Evolutionary conservation across 2,797 vertebrate genomes (phyloP).

Genomic region (Malurus splendens): DNA sequence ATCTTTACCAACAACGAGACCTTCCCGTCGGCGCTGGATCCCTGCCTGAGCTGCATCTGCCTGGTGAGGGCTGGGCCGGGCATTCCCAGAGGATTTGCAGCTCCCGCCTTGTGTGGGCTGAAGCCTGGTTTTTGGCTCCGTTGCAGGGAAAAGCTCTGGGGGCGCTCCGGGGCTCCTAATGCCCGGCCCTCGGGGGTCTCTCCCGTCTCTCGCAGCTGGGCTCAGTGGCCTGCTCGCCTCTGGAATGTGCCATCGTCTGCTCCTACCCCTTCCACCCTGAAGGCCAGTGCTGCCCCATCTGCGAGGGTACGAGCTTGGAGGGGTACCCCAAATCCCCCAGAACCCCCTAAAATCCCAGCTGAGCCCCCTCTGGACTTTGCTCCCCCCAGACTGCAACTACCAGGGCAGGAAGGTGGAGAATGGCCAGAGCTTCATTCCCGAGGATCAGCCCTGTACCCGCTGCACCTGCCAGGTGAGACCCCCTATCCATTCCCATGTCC

Average conservation of each 20-base stretch:
- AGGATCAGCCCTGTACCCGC: slow-evolving; percentile 70
- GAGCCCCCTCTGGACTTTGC: not conserved
- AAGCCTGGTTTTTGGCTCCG: not conserved
- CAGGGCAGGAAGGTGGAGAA: slow-evolving; percentile 76
- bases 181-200: not conserved
- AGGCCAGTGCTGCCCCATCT: slow-evolving; percentile 74
- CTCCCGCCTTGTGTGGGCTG: not conserved
- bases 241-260: slow-evolving; percentile 73
- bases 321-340: not conserved
- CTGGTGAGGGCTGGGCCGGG: slow-evolving; percentile 58
- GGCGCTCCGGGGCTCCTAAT: not conserved
- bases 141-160: not conserved
- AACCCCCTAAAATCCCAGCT: too few relatives aligned
- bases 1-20: slow-evolving; percentile 77
- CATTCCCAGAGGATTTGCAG: rapidly evolving
- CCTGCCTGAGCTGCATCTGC: slow-evolving; percentile 79
- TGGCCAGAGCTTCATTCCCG: slow-evolving; percentile 69
- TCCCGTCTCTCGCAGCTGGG: slow-evolving; percentile 67
- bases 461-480: slow-evolving; percentile 73
- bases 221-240: slow-evolving; percentile 75
- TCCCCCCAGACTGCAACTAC: slow-evolving; percentile 73
- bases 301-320: slow-evolving; percentile 52
- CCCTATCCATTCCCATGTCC: not conserved
- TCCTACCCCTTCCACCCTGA: slow-evolving; percentile 79
- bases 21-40: slow-evolving; percentile 71